Evolutionary conservation across 2,113 vertebrate species (phyloP).

Genomic region (Entosphenus tridentatus): DNA sequence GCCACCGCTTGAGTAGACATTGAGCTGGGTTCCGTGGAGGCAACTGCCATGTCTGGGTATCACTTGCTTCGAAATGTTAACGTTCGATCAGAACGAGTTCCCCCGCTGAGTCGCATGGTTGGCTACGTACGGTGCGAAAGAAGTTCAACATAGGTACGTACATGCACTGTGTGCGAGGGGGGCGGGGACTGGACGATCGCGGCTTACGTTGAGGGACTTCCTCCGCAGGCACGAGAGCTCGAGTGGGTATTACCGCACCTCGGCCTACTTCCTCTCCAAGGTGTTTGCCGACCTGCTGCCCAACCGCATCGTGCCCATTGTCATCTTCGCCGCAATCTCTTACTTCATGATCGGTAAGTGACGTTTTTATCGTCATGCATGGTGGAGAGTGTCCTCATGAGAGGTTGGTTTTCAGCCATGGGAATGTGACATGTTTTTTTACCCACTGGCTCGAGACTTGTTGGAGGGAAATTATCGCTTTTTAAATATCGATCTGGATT

Average conservation of each 20-base stretch:
- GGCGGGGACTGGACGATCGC: background rate
- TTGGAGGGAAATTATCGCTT: too few species aligned
- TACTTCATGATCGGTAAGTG: slow-evolving; percentile 40
- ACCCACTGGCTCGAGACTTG: too few species aligned
- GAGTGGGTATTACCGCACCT: slow-evolving; percentile 27
- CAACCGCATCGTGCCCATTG: slow-evolving; percentile 30
- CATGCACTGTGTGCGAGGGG: too few species aligned
- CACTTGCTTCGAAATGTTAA: background rate
- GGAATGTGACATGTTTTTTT: too few species aligned
- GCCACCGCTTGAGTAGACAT: too few species aligned
- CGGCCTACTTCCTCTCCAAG: slow-evolving; percentile 23
- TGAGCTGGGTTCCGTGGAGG: background rate
- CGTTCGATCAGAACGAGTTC: slow-evolving; percentile 14
- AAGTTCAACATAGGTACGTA: background rate
- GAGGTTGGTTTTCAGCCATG: too few species aligned
- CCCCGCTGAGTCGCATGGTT: background rate
- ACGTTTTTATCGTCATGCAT: too few species aligned
- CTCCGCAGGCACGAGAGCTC: slow-evolving; percentile 23
- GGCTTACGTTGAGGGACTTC: background rate
- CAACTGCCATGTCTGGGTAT: background rate
- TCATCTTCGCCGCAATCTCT: slow-evolving; percentile 26
- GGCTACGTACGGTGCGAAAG: background rate
- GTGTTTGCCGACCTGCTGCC: slow-evolving; percentile 33
- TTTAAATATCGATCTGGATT: too few species aligned
- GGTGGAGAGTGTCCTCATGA: too few species aligned